Evolutionary conservation across 2,888 invertebrate genomes (phyloP).

Genomic region (Nebria salina): DNA sequence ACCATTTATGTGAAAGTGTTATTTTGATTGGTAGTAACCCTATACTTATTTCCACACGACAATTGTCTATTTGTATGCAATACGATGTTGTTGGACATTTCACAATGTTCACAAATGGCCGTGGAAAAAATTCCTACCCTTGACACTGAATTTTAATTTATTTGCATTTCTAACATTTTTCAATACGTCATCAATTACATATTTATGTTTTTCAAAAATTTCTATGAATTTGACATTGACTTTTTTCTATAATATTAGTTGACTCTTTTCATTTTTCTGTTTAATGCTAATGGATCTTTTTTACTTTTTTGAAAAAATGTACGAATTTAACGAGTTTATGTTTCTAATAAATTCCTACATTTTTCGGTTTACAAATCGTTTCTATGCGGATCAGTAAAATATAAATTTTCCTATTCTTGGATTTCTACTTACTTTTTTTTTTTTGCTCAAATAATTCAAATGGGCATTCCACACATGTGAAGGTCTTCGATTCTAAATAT

Average conservation of each 20-base stretch:
- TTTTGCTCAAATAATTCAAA: background rate
- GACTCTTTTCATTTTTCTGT: background rate
- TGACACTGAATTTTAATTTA: constrained; percentile 41
- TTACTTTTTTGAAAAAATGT: constrained; percentile 14
- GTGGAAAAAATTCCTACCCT: constrained; percentile 33
- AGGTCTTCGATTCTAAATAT: background rate
- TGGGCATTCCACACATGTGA: background rate
- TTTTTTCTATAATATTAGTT: constrained; percentile 13
- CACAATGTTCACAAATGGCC: constrained; percentile 35
- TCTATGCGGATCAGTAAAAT: background rate
- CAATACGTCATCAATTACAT: background rate
- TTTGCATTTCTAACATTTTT: constrained; percentile 25
- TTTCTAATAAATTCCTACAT: background rate
- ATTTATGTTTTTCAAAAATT: constrained; percentile 7
- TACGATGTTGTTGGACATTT: constrained; percentile 21
- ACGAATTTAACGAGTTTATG: background rate
- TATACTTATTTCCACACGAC: constrained; percentile 20
- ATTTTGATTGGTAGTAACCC: constrained; percentile 18
- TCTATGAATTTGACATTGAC: constrained; percentile 28
- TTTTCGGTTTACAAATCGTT: background rate
- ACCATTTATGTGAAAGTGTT: constrained; percentile 15
- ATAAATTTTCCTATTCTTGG: background rate
- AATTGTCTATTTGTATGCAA: constrained; percentile 29
- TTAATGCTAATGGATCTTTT: constrained; percentile 4
- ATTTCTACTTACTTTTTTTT: background rate